Conservation (phyloP, 2,113 vertebrate species). For the Petrocephalus zakoni region DNA sequence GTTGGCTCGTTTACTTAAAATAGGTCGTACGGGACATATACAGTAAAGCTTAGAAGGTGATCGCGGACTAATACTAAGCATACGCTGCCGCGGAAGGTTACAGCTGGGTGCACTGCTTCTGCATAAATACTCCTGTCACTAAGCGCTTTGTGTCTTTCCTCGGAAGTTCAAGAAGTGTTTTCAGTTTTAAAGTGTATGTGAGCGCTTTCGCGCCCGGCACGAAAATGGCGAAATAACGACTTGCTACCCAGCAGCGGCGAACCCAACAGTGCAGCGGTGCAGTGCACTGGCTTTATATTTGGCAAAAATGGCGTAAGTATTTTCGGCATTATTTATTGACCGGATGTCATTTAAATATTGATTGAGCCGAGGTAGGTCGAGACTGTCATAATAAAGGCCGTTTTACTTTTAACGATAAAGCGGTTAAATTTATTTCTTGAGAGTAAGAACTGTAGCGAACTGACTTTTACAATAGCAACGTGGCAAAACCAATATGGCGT, state of each 20-base stretch:
- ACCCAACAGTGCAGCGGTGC: conserved; percentile 60
- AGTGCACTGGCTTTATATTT: conserved; percentile 62
- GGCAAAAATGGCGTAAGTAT: conserved; percentile 64
- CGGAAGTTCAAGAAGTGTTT: not conserved
- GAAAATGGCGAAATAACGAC: conserved; percentile 61
- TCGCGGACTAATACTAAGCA: conserved; percentile 15
- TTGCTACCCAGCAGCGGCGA: conserved; percentile 53
- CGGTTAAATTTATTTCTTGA: not conserved
- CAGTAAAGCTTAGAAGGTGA: not conserved
- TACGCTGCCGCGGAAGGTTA: conserved; percentile 43
- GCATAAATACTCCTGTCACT: conserved; percentile 22
- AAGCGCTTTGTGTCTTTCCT: not conserved
- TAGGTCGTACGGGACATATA: not conserved
- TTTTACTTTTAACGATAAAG: not conserved
- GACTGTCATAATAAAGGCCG: not conserved
- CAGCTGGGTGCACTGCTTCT: conserved; percentile 21
- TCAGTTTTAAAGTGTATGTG: conserved; percentile 24
- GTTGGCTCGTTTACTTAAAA: not conserved
- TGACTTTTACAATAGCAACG: conserved; percentile 13
- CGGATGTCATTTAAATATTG: not conserved
- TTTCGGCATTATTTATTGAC: not conserved
- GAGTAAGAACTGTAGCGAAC: not conserved
- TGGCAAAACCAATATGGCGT: conserved; percentile 29
- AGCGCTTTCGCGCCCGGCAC: conserved; percentile 30
- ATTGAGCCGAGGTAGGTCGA: not conserved